phyloP scores from a whole-genome alignment of 2,113 vertebrate genomes.

The Centrocercus urophasianus region DNA sequence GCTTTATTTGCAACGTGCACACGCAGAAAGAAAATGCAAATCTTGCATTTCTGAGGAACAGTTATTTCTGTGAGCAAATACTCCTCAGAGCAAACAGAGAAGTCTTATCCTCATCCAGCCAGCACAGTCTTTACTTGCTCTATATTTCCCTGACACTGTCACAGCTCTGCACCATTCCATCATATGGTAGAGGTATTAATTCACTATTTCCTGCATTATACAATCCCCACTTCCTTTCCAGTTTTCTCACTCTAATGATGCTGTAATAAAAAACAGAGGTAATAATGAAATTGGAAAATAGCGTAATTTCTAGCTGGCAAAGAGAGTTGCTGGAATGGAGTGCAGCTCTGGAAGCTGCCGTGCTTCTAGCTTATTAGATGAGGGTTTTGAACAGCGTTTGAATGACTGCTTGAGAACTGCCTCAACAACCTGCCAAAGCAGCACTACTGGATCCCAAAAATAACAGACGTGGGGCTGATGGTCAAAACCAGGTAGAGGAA shows the following conservation, averaged over 20 bases:
- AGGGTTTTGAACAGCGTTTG: neutral
- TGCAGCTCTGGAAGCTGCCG: conserved; percentile 23
- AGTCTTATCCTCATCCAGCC: neutral
- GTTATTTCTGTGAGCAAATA: neutral
- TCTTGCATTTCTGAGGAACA: neutral
- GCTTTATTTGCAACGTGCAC: neutral
- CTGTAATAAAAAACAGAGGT: conserved; percentile 67
- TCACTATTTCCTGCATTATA: conserved; percentile 67
- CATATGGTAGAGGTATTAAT: conserved; percentile 58
- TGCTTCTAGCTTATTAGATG: conserved; percentile 9
- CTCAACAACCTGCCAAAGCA: neutral
- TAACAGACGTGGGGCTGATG: neutral
- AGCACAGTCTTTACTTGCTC: neutral
- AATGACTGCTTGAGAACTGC: neutral
- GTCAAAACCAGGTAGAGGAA: neutral
- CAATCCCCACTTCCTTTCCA: conserved; percentile 62
- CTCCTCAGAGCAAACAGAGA: neutral
- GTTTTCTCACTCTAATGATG: conserved; percentile 67
- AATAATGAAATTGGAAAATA: conserved; percentile 61
- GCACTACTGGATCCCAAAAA: neutral
- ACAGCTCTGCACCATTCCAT: conserved; percentile 25
- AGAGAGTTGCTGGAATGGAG: conserved; percentile 10
- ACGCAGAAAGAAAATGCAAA: neutral
- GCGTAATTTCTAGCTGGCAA: conserved; percentile 44
- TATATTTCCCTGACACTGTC: conserved; percentile 26